Conservation (phyloP, 2,888 invertebrate species). For the Luperina nickerlii region DNA sequence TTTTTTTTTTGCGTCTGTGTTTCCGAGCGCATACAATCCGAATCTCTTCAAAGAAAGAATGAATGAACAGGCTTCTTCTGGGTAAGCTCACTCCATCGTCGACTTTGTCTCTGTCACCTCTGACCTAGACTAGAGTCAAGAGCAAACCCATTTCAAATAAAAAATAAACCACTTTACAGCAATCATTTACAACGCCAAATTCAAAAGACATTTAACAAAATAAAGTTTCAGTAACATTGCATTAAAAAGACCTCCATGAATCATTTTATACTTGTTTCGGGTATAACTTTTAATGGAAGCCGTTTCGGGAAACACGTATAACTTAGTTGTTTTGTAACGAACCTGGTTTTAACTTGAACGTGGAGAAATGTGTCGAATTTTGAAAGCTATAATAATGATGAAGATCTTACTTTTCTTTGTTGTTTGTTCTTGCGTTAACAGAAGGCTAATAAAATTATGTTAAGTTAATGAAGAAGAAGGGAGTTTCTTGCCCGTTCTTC, state of each 20-base stretch:
- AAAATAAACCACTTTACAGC: background rate
- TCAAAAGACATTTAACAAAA: constrained; percentile 28
- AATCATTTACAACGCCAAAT: constrained; percentile 11
- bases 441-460: background rate
- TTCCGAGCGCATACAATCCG: too few species aligned
- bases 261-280: constrained; percentile 54
- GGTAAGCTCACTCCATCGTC: too few species aligned
- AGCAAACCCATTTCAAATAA: too few species aligned
- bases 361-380: constrained; percentile 52
- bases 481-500: too few species aligned
- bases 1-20: too few species aligned
- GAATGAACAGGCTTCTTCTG: too few species aligned
- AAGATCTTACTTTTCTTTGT: constrained; percentile 19
- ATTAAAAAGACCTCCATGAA: constrained; percentile 44
- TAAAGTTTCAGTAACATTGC: constrained; percentile 25
- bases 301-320: constrained; percentile 51
- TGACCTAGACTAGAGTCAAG: too few species aligned
- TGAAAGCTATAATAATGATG: constrained; percentile 31
- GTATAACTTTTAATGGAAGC: constrained; percentile 62
- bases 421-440: constrained; percentile 27
- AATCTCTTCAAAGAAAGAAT: too few species aligned
- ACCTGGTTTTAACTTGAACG: constrained; percentile 43
- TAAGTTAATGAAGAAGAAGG: background rate
- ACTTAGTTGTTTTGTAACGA: constrained; percentile 59
- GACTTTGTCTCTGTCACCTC: too few species aligned